phyloP scores from a whole-genome alignment of 1,140 invertebrate species.

The Andrena cerasifolii region DNA sequence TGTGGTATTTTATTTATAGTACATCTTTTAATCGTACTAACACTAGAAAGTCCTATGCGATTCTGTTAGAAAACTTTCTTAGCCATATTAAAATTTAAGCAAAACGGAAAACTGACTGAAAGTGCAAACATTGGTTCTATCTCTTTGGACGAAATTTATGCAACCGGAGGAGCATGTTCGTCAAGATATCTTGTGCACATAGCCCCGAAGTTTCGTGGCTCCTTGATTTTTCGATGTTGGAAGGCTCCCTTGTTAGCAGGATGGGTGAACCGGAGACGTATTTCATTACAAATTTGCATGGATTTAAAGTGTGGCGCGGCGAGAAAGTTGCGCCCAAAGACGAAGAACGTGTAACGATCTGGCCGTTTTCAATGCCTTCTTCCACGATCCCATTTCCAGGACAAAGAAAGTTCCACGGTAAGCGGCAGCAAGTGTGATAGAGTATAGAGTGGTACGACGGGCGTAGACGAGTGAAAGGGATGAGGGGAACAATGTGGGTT shows the following conservation, averaged over 20 bases:
- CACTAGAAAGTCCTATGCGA: too few species aligned
- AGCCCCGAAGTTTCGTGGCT: neutral
- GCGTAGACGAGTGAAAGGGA: constrained; percentile 1
- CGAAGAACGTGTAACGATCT: constrained; percentile 8
- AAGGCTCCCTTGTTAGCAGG: neutral
- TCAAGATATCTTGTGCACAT: too few species aligned
- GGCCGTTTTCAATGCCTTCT: constrained; percentile 15
- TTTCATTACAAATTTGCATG: neutral
- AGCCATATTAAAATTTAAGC: too few species aligned
- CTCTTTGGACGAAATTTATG: too few species aligned
- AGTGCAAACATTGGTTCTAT: too few species aligned
- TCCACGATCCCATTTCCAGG: constrained; percentile 39
- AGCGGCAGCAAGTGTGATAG: constrained; percentile 41
- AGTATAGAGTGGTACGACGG: constrained; percentile 10
- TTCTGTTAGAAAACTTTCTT: too few species aligned
- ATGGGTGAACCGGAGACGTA: neutral
- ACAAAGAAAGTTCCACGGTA: constrained; percentile 42
- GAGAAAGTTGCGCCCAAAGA: neutral
- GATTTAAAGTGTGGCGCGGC: neutral
- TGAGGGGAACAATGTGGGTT: constrained; percentile 52
- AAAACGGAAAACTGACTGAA: too few species aligned
- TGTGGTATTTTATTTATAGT: too few species aligned
- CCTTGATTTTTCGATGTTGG: neutral
- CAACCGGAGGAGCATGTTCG: too few species aligned
- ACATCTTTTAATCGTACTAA: too few species aligned